A percentile compares a stretch with the other conserved stretches of the same genome.
phyloP scores from a whole-genome alignment of 2,888 invertebrate genomes.

The Calliscelio sp. region DNA sequence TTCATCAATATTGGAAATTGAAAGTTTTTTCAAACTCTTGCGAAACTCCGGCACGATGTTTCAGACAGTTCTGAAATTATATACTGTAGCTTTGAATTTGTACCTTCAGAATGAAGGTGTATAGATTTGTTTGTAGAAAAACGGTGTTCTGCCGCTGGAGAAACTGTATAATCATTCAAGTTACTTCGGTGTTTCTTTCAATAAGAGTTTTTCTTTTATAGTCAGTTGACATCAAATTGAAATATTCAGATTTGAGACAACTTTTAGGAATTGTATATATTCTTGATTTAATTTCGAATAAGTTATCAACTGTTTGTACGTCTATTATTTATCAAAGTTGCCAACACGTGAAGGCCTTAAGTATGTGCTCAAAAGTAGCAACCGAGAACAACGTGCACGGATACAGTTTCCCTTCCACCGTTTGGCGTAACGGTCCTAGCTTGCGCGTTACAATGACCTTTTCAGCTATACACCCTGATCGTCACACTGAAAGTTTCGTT shows the following conservation, averaged over 20 bases:
- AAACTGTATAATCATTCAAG: too few relatives aligned
- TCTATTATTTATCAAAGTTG: too few relatives aligned
- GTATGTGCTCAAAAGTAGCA: conserved; percentile 57
- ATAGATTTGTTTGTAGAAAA: background rate
- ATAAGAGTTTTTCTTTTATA: too few relatives aligned
- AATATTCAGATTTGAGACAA: too few relatives aligned
- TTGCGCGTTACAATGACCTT: conserved; percentile 75
- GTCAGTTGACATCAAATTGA: too few relatives aligned
- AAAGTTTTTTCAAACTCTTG: background rate
- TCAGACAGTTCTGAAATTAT: background rate
- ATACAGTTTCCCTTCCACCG: conserved; percentile 71
- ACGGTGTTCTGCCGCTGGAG: too few relatives aligned
- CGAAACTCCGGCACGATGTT: background rate
- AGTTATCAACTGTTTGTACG: too few relatives aligned
- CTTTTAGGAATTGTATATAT: too few relatives aligned
- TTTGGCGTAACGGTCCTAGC: conserved; percentile 75
- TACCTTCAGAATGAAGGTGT: too few relatives aligned
- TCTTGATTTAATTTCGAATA: too few relatives aligned
- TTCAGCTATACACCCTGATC: conserved; percentile 71
- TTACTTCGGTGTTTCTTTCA: too few relatives aligned
- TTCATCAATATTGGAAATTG: conserved; percentile 52
- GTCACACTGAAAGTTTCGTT: conserved; percentile 60
- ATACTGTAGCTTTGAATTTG: too few relatives aligned
- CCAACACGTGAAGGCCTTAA: conserved; percentile 37
- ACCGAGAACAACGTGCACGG: conserved; percentile 64